phyloP scores from a whole-genome alignment of 2,888 invertebrate species.

The Nymphalis polychloros region DNA sequence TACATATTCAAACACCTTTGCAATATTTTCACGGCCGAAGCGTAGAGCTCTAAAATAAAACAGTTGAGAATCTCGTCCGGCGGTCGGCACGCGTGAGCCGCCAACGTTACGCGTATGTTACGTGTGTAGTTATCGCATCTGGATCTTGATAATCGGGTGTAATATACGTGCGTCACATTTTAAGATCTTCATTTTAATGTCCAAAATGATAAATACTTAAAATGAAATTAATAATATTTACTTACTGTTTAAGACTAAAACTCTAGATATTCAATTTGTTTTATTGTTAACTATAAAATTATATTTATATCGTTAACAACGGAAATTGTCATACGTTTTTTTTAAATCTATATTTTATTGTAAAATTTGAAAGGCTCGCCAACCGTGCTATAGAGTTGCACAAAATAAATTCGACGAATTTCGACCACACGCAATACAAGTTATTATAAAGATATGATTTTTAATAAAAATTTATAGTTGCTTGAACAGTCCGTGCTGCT shows the following conservation, averaged over 20 bases:
- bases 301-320: too few species aligned
- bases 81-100: slow-evolving; percentile 59
- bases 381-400: too few species aligned
- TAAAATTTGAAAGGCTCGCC: too few species aligned
- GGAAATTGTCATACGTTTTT: too few species aligned
- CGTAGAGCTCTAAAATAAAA: slow-evolving; percentile 74
- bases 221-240: not conserved
- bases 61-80: slow-evolving; percentile 72
- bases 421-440: not conserved
- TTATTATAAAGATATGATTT: slow-evolving; percentile 7
- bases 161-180: slow-evolving; percentile 23
- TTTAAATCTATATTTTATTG: too few species aligned
- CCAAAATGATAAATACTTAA: not conserved
- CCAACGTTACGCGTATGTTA: slow-evolving; percentile 52
- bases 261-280: too few species aligned
- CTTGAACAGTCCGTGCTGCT: slow-evolving; percentile 9
- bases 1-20: slow-evolving; percentile 55
- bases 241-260: not conserved
- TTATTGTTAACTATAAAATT: too few species aligned
- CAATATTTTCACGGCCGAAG: slow-evolving; percentile 73
- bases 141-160: slow-evolving; percentile 29
- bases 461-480: not conserved
- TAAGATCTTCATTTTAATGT: not conserved
- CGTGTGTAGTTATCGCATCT: slow-evolving; percentile 53
- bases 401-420: too few species aligned